Evolutionary conservation across 2,797 vertebrate genomes (phyloP), one percentile per base, ranked within the genome.

Genomic region (Antrozous pallidus): DNA sequence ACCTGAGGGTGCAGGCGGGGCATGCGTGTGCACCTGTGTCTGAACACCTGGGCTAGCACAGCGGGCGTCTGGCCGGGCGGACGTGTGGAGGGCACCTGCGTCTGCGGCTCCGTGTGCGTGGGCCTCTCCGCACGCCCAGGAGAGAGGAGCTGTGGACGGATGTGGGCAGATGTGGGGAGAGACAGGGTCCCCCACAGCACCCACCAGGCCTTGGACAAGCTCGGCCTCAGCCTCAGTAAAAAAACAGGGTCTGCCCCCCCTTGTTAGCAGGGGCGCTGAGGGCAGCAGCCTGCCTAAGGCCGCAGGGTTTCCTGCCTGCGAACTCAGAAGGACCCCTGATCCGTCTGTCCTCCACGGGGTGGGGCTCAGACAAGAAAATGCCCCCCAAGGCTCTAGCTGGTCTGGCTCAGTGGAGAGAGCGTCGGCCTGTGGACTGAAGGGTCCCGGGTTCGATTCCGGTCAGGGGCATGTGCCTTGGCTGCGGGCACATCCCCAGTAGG

Each of bases 71-170:
- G n/a, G n/a, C n/a, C n/a, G n/a, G 12, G 38, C 13, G 31, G 28
- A 38, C 2, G 3, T 2, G 0, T 4, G 0, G 20, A 28, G 49
- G 47, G 24, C 33, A 22, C 47, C 18, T 0, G 2, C 12, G 3
- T 7, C 47, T 31, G 3, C 26, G 38, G 20, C 70, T 47, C 22
- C n/a, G 81, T 3, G 28, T 0, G 0, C 38, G 16, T 31, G n/a
- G 38, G 45, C 33, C 28, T 80, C 13, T 20, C 24, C 22, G 2
- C 24, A 38, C 67, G 24, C 3, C 1, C 63, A n/a, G 65, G 65
- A 0, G 3, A 20, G 73, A 71, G 13, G 73, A 69, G 31, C 3
- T 0, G 4, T 31, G 70, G 36, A 17, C 42, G 3, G 22, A 1
- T 5, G 9, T 7, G 67, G 33, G 47, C 14, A 45, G 40, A 38